These are phyloP conservation scores for Thunnus albacares DNA, from an alignment of 2,797 vertebrate species.

Conservation along the genomic window DNA sequence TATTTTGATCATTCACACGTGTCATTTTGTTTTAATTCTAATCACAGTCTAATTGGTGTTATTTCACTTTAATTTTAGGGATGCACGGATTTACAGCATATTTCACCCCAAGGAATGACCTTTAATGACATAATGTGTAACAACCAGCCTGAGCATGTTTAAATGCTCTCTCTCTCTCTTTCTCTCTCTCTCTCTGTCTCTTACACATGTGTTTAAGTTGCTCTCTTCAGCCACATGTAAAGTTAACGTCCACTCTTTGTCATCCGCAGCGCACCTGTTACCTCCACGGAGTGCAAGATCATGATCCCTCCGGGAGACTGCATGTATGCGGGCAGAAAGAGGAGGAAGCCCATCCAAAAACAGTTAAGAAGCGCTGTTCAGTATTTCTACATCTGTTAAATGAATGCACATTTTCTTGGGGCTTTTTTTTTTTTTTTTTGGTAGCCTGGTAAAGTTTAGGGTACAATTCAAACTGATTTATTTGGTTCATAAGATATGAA, in stretches of 20 bases:
- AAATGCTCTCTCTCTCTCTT: background rate
- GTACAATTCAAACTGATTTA: too few relatives aligned
- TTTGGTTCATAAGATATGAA: background rate
- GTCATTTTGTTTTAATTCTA: background rate
- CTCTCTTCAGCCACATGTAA: constrained; percentile 18
- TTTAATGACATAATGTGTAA: background rate
- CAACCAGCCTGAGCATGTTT: background rate
- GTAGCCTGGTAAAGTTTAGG: background rate
- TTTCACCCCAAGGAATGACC: background rate
- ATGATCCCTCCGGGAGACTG: constrained; percentile 98
- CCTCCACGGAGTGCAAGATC: constrained; percentile 83
- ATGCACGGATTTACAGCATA: constrained; percentile 1
- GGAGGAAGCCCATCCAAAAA: constrained; percentile 97
- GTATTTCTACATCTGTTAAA: background rate
- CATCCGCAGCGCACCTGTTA: constrained; percentile 84
- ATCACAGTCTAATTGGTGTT: background rate
- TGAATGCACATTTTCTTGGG: background rate
- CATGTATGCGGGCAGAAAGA: constrained; percentile 95
- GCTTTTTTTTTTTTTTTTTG: background rate
- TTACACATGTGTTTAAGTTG: background rate
- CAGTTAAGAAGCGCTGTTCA: constrained; percentile 88
- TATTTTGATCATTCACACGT: background rate
- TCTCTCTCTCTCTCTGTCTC: background rate
- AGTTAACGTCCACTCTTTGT: constrained; percentile 47
- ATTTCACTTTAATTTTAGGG: background rate